Evolutionary conservation across 2,797 vertebrate species (phyloP), one percentile per base, ranked within the genome.

Genomic region (Distichodus sexfasciatus): DNA sequence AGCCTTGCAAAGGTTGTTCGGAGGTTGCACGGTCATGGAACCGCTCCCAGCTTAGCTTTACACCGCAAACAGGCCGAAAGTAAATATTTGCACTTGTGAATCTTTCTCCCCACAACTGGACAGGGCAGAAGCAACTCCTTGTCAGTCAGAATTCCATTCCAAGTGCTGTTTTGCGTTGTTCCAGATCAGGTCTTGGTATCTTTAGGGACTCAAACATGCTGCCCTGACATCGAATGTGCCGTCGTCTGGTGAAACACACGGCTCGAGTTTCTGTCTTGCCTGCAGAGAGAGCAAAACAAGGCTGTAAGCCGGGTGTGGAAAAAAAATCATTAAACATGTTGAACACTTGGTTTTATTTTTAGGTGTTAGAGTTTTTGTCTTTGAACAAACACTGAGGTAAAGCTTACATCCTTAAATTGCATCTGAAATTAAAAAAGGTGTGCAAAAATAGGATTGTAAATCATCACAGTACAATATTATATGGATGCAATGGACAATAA

Each of bases 51-150:
- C 29, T 19, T 17, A 83, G 55, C 77, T 74, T 48, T 66, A 48
- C 28, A 70, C 72, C 68, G 66, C 63, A 67, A 71, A 79, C 76
- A 79, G 74, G 57, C 0, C 17, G 17, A 62, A 69, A 72, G 69
- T 82, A 87, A 89, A 90, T 87, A 88, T 86, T 87, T 88, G 78
- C 61, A 41, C 7, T 36, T 7, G 11, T 44, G 11, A 15, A 63
- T 61, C 14, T 40, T 26, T 41, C 9, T 17, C 19, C 38, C 14
- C 36, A 36, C 12, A 33, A 15, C 31, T 43, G 28, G 23, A 57
- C 5, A 51, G 11, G 10, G 46, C 9, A 48, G 28, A 41, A 61
- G 1, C 1, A 31, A n/a, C 8, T 7, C n/a, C 23, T 19, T 19
- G n/a, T 31, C 29, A 35, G 31, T 62, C 14, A 11, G 19, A 0